phyloP scores from a whole-genome alignment of 53 echinoderm and acorn worm species.

The Mesocentrotus franciscanus region DNA sequence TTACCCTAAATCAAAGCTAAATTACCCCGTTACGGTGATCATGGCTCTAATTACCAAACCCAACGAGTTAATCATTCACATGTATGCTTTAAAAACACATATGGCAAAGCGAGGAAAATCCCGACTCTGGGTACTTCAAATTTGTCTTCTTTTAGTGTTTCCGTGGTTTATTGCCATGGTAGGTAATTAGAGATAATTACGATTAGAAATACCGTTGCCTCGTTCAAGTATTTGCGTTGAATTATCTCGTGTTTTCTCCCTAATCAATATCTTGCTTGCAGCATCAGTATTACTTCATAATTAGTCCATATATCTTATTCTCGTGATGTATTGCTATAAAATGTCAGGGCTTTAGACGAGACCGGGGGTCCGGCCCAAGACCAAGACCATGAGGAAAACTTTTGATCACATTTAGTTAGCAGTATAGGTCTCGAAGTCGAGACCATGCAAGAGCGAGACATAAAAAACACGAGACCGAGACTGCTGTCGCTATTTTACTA shows the following conservation, averaged over 20 bases:
- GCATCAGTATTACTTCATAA: neutral
- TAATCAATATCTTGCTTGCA: conserved; percentile 8
- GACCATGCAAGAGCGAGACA: too few relatives aligned
- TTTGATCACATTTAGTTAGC: too few relatives aligned
- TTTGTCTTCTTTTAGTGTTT: neutral
- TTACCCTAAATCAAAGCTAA: conserved; percentile 17
- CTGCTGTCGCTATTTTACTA: too few relatives aligned
- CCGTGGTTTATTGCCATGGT: neutral
- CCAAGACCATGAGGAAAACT: too few relatives aligned
- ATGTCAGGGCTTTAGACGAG: too few relatives aligned
- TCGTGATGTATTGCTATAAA: neutral
- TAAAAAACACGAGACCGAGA: too few relatives aligned
- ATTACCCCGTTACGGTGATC: conserved; percentile 24
- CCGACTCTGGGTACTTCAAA: neutral
- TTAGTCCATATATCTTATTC: neutral
- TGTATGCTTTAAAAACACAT: neutral
- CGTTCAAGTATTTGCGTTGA: neutral
- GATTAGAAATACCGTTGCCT: conserved; percentile 33
- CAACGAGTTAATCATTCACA: conserved; percentile 45
- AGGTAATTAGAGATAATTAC: neutral
- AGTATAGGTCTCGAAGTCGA: too few relatives aligned
- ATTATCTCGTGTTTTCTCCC: neutral
- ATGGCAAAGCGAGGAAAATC: neutral
- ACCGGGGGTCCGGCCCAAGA: too few relatives aligned
- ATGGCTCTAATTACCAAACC: conserved; percentile 10